phyloP scores from a whole-genome alignment of 1,140 invertebrate species.

The Drosophila auraria region DNA sequence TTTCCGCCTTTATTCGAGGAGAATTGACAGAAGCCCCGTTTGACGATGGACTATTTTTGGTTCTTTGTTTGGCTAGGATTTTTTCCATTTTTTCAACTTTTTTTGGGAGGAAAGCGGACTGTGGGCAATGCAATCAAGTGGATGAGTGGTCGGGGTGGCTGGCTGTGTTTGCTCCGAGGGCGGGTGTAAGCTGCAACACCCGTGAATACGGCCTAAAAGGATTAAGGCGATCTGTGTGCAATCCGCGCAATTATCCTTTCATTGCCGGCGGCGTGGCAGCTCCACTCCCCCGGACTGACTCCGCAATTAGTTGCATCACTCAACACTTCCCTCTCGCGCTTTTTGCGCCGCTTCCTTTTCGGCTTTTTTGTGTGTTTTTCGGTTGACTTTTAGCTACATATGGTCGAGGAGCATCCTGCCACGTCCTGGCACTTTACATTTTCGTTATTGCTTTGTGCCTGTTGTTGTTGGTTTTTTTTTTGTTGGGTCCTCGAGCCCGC shows the following conservation, averaged over 20 bases:
- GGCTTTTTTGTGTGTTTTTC: slow-evolving; percentile 45
- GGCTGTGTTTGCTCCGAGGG: slow-evolving; percentile 46
- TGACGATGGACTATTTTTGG: slow-evolving; percentile 35
- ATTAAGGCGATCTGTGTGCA: slow-evolving; percentile 83
- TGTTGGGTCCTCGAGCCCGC: slow-evolving; percentile 15
- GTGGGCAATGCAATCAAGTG: slow-evolving; percentile 77
- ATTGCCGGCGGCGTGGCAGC: slow-evolving; percentile 53
- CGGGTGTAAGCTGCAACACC: slow-evolving; percentile 54
- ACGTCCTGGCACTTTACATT: slow-evolving; percentile 48
- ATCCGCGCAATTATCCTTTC: slow-evolving; percentile 83
- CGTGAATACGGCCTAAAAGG: slow-evolving; percentile 69
- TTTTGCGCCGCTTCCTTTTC: slow-evolving; percentile 25
- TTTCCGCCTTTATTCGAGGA: neutral
- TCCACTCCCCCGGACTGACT: slow-evolving; percentile 24
- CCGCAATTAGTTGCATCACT: slow-evolving; percentile 83
- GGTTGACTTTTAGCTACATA: slow-evolving; percentile 79
- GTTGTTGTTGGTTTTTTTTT: slow-evolving; percentile 23
- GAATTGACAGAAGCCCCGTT: slow-evolving; percentile 53
- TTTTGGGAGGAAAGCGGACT: slow-evolving; percentile 10
- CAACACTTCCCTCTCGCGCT: slow-evolving; percentile 61
- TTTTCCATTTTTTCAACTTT: neutral
- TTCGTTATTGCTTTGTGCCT: slow-evolving; percentile 43
- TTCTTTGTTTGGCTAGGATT: slow-evolving; percentile 27
- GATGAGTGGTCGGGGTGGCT: slow-evolving; percentile 57
- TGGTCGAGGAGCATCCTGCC: slow-evolving; percentile 32